phyloP scores from a whole-genome alignment of 2,797 vertebrate species.

The Pithecia hirsuta region DNA sequence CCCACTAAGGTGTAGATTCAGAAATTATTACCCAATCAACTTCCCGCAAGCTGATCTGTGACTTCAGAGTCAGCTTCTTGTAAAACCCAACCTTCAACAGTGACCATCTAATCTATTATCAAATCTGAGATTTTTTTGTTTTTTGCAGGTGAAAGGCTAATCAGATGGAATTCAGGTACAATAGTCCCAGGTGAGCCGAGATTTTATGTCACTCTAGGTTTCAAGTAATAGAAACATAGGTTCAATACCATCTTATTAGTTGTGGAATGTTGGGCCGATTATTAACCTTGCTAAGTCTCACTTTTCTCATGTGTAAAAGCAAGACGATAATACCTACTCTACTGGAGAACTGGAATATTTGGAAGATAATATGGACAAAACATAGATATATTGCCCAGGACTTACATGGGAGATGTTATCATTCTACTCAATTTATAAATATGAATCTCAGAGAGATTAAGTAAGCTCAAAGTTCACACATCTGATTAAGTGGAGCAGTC shows the following conservation, averaged over 20 bases:
- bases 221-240: not conserved
- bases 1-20: not conserved
- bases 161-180: not conserved
- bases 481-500: not conserved
- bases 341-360: not conserved
- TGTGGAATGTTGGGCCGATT: not conserved
- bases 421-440: not conserved
- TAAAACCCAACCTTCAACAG: not conserved
- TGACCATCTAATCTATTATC: not conserved
- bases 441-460: not conserved
- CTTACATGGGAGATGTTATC: not conserved
- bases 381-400: not conserved
- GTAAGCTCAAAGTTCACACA: not conserved
- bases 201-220: not conserved
- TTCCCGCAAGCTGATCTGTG: not conserved
- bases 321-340: not conserved
- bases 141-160: not conserved
- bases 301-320: not conserved
- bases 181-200: not conserved
- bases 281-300: not conserved
- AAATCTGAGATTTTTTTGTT: not conserved
- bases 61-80: not conserved
- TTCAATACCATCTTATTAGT: not conserved
- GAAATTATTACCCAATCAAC: not conserved
- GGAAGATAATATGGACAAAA: not conserved